Percentiles rank a stretch among this genome's conserved stretches.
Evolutionary conservation across 2,797 vertebrate species (phyloP).

Genomic region (Esox masquinongy): DNA sequence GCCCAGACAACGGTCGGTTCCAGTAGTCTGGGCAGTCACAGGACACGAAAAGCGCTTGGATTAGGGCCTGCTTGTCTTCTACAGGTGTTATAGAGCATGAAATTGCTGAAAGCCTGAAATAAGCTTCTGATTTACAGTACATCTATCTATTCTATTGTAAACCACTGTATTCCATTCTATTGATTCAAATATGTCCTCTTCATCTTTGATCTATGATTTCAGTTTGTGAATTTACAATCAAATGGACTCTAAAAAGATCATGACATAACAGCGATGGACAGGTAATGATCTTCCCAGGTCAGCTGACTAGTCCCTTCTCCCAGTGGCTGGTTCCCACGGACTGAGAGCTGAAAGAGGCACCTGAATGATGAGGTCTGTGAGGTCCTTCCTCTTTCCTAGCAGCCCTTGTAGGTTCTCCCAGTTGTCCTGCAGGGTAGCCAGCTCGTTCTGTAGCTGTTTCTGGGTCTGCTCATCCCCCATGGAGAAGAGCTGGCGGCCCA

Average conservation of each 20-base stretch:
- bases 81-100: too few species aligned
- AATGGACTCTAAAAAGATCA: background rate
- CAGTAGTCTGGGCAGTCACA: too few species aligned
- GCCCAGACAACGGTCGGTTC: too few species aligned
- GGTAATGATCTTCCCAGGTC: background rate
- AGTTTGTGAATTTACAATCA: background rate
- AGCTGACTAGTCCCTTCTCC: background rate
- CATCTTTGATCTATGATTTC: conserved; percentile 4
- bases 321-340: background rate
- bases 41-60: too few species aligned
- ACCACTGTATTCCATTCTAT: conserved; percentile 10
- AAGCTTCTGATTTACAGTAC: background rate
- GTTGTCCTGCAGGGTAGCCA: conserved; percentile 75
- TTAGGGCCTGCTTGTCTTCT: too few species aligned
- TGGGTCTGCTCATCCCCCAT: conserved; percentile 68
- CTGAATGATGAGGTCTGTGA: conserved; percentile 71
- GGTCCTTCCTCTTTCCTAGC: conserved; percentile 69
- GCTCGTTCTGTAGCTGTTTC: conserved; percentile 70
- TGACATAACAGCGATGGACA: background rate
- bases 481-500: conserved; percentile 78
- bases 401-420: conserved; percentile 78
- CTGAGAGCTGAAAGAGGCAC: conserved; percentile 57
- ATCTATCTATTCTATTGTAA: background rate
- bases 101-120: too few species aligned
- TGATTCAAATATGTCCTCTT: conserved; percentile 13